phyloP scores from a whole-genome alignment of 2,888 invertebrate genomes.

The Bellardia bayeri region DNA sequence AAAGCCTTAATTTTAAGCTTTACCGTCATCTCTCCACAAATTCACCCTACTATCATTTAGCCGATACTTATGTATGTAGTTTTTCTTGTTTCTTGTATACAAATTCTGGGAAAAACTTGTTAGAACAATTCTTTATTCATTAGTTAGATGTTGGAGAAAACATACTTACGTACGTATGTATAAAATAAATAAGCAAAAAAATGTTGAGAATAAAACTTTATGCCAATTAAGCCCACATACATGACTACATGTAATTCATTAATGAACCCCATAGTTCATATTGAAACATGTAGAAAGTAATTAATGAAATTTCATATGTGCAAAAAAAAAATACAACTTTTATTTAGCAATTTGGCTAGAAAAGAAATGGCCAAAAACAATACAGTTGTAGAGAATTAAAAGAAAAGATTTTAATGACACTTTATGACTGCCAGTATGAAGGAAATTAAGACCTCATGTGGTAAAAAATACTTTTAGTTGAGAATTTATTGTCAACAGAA shows the following conservation, averaged over 20 bases:
- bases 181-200: slow-evolving; percentile 12
- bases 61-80: neutral
- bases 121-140: slow-evolving; percentile 40
- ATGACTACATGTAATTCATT: slow-evolving; percentile 62
- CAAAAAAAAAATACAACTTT: slow-evolving; percentile 30
- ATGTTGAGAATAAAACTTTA: slow-evolving; percentile 34
- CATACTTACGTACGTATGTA: neutral
- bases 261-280: slow-evolving; percentile 48
- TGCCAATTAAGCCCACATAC: slow-evolving; percentile 49
- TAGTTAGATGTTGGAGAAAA: slow-evolving; percentile 39
- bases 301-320: slow-evolving; percentile 35
- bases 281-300: slow-evolving; percentile 50
- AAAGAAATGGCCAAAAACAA: neutral
- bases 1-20: too few relatives aligned
- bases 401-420: slow-evolving; percentile 28
- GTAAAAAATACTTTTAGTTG: neutral
- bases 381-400: neutral
- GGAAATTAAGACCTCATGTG: neutral
- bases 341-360: neutral
- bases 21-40: neutral
- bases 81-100: neutral
- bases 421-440: neutral
- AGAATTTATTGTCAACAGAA: neutral
- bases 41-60: neutral
- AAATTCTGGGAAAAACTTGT: slow-evolving; percentile 30